A percentile compares a stretch with the other conserved stretches of the same genome.
Evolutionary conservation across 2,113 vertebrate species (phyloP).

Genomic region (Climacteris rufus): DNA sequence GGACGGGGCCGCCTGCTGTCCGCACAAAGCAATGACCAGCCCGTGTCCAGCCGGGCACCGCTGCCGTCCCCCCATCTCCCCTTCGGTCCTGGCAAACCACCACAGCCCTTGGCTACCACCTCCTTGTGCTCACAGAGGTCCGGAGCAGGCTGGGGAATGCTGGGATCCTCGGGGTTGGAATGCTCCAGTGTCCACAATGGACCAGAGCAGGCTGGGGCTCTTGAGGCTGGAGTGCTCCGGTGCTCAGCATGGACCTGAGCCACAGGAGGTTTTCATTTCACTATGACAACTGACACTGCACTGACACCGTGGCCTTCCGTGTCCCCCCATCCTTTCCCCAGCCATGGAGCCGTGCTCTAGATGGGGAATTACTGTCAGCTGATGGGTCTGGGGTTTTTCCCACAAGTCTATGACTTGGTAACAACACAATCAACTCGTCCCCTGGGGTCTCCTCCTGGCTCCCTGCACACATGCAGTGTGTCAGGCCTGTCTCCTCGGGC

Average conservation of each 20-base stretch:
- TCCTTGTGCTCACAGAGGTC: fast-evolving
- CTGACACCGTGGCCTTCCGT: fast-evolving
- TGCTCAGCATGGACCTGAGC: background rate
- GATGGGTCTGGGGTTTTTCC: background rate
- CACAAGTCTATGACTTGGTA: background rate
- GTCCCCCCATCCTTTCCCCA: background rate
- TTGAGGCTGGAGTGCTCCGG: background rate
- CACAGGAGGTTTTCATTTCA: background rate
- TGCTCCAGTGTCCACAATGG: fast-evolving
- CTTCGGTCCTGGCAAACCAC: background rate
- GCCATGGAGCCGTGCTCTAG: background rate
- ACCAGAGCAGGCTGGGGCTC: background rate
- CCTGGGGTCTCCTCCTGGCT: fast-evolving
- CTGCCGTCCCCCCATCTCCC: fast-evolving
- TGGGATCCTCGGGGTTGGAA: background rate
- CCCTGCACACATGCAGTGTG: background rate
- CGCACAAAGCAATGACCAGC: background rate
- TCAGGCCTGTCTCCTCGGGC: background rate
- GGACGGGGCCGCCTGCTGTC: background rate
- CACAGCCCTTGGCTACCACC: fast-evolving
- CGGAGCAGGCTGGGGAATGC: background rate
- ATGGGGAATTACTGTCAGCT: background rate
- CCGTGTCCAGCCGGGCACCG: fast-evolving
- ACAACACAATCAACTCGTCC: background rate
- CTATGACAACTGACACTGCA: no score